These are phyloP conservation scores for Platanista minor DNA, from an alignment of 2,113 vertebrate species.

Conservation along the genomic window DNA sequence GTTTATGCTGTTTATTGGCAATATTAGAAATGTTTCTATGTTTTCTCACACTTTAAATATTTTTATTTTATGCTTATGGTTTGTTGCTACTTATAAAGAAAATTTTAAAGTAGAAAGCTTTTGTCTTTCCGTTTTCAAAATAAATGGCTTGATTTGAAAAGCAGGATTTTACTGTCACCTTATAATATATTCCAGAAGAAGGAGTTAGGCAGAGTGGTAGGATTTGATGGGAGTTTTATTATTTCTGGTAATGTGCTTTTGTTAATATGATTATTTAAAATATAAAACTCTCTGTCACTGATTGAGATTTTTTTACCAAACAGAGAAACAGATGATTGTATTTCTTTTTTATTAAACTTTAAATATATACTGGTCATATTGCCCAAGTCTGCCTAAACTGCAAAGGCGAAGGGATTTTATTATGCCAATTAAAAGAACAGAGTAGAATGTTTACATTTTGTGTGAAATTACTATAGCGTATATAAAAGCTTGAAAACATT, in stretches of 20 bases:
- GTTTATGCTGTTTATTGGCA: background rate
- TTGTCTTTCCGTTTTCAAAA: background rate
- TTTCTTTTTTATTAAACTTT: background rate
- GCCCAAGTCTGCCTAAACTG: background rate
- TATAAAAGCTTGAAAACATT: background rate
- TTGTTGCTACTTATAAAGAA: background rate
- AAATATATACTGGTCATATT: background rate
- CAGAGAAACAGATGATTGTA: background rate
- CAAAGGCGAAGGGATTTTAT: background rate
- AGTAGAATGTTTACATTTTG: background rate
- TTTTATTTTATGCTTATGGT: background rate
- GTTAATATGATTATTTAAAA: conserved; percentile 4
- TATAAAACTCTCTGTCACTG: background rate
- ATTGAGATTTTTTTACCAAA: background rate
- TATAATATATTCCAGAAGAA: background rate
- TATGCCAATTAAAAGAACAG: background rate
- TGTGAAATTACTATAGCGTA: background rate
- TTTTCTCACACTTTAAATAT: background rate
- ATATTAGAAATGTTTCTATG: background rate
- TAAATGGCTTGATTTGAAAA: conserved; percentile 22
- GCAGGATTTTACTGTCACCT: background rate
- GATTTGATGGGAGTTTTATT: conserved; percentile 23
- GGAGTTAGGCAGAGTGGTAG: conserved; percentile 20
- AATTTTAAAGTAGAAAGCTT: background rate
- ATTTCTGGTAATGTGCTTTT: background rate